These are phyloP conservation scores for Myopa testacea DNA, from an alignment of 2,888 invertebrate species.

Conservation along the genomic window DNA sequence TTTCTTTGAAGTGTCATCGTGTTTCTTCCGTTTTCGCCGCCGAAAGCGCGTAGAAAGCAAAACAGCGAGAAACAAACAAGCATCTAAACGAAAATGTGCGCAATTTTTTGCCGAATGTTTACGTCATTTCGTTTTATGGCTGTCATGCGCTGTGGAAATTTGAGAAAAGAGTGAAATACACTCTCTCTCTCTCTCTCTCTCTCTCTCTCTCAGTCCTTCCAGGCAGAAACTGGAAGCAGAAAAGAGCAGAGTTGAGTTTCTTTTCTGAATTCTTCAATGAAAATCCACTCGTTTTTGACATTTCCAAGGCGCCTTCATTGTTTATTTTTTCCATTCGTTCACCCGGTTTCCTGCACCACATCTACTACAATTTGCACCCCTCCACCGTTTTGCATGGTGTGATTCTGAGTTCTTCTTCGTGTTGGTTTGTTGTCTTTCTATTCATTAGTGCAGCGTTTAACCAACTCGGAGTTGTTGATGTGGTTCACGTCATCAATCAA, in stretches of 20 bases:
- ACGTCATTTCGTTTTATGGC: slow-evolving; percentile 32
- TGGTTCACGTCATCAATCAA: too few species aligned
- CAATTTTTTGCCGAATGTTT: not conserved
- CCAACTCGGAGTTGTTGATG: too few species aligned
- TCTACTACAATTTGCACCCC: not conserved
- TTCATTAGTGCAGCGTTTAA: not conserved
- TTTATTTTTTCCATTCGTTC: slow-evolving; percentile 7
- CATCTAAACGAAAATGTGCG: not conserved
- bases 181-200: too few species aligned
- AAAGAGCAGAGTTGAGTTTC: too few species aligned
- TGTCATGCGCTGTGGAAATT: slow-evolving; percentile 12
- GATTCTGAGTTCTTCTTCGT: slow-evolving; percentile 25
- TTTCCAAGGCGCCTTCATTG: slow-evolving; percentile 1
- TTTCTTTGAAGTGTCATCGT: too few species aligned
- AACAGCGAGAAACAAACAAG: not conserved
- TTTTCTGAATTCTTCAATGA: too few species aligned
- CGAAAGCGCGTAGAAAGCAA: slow-evolving; percentile 3
- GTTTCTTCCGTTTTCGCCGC: not conserved
- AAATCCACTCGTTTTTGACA: slow-evolving; percentile 40
- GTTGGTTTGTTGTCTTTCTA: slow-evolving; percentile 5
- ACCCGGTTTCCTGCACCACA: not conserved
- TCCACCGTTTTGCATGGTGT: not conserved
- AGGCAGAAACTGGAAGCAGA: not conserved
- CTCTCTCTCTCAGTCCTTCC: too few species aligned
- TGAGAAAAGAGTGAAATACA: not conserved